Conservation (phyloP, 2,797 vertebrate species). For the Neosilurus hyrtlii region DNA sequence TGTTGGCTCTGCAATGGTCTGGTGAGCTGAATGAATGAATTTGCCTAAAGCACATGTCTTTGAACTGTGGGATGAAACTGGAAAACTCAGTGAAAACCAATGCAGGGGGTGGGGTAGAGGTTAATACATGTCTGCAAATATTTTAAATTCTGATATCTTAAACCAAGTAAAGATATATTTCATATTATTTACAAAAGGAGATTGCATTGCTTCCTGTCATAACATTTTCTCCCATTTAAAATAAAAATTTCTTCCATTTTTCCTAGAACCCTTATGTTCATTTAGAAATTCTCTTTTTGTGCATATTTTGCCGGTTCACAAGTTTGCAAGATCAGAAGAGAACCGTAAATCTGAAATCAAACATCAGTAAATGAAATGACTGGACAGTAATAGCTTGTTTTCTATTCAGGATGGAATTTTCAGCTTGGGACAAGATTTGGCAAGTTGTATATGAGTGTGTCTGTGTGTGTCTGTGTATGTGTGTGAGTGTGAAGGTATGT, state of each 20-base stretch:
- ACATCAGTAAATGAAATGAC: constrained; percentile 36
- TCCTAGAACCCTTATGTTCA: background rate
- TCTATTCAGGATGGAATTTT: constrained; percentile 47
- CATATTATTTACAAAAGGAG: background rate
- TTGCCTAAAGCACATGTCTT: too few species aligned
- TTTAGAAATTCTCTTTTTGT: constrained; percentile 29
- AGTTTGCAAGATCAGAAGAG: constrained; percentile 39
- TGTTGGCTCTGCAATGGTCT: too few species aligned
- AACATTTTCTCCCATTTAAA: background rate
- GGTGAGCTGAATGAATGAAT: too few species aligned
- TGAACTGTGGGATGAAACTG: too few species aligned
- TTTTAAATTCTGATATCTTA: background rate
- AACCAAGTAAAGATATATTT: background rate
- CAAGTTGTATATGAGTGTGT: background rate
- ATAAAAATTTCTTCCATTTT: background rate
- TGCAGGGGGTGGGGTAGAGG: too few species aligned
- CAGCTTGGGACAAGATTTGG: constrained; percentile 38
- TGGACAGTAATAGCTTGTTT: constrained; percentile 49
- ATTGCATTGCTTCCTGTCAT: background rate
- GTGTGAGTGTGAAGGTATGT: constrained; percentile 47
- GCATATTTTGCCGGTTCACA: constrained; percentile 37
- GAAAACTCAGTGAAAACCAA: too few species aligned
- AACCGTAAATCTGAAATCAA: constrained; percentile 40
- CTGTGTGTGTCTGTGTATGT: constrained; percentile 46
- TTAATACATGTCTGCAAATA: background rate